Evolutionary conservation across 2,113 vertebrate species (phyloP).

Genomic region (Struthidea cinerea): DNA sequence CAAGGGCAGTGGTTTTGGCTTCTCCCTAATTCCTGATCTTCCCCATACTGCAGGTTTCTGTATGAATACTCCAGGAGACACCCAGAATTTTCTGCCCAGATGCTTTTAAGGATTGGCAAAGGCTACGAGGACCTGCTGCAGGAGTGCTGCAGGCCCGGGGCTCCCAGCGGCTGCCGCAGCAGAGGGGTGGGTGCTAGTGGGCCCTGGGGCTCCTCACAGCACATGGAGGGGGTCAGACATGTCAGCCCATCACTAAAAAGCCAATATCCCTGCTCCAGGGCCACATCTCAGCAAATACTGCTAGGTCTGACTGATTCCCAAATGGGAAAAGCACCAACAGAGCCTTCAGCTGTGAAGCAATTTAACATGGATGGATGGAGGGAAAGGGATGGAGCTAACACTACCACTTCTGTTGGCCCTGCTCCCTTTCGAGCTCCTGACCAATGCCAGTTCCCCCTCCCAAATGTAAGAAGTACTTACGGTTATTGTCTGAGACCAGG

Average conservation of each 20-base stretch:
- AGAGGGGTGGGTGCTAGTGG: constrained; percentile 10
- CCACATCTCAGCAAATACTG: not conserved
- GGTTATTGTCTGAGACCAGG: not conserved
- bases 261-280: not conserved
- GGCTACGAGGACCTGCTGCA: constrained; percentile 45
- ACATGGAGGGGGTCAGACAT: accelerated
- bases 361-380: accelerated
- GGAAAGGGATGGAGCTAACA: not conserved
- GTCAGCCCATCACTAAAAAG: not conserved
- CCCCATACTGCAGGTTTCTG: constrained; percentile 22
- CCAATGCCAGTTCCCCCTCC: too few relatives aligned
- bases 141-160: constrained; percentile 45
- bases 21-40: not conserved
- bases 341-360: accelerated
- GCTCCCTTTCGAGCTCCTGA: not conserved
- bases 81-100: constrained; percentile 24
- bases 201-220: not conserved
- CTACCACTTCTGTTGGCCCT: not conserved
- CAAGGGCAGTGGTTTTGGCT: not conserved
- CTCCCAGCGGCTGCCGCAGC: constrained; percentile 17
- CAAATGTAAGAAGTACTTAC: accelerated
- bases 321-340: not conserved
- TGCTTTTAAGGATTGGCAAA: constrained; percentile 35
- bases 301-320: accelerated
- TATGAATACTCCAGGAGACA: constrained; percentile 68